Conservation (phyloP, 2,113 vertebrate genomes). For the Drymodes brunneopygia region DNA sequence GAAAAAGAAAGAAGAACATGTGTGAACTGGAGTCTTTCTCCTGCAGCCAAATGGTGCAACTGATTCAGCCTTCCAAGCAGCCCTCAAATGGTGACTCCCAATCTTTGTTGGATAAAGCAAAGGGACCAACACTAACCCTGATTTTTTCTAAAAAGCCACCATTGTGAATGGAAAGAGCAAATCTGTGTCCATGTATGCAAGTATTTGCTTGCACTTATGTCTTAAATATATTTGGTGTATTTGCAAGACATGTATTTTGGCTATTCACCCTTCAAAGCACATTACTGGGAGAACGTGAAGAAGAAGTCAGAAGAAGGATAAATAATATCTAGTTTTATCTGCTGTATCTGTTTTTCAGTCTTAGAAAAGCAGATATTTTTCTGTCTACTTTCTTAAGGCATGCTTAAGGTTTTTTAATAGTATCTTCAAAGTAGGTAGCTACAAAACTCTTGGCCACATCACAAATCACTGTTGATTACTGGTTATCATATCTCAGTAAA, state of each 20-base stretch:
- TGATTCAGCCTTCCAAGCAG: not conserved
- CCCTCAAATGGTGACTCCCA: not conserved
- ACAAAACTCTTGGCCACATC: not conserved
- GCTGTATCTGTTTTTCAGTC: not conserved
- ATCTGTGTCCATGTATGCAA: rapidly evolving
- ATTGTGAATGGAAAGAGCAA: not conserved
- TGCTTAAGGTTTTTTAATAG: not conserved
- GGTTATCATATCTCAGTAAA: not conserved
- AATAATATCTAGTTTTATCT: not conserved
- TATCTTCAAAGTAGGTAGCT: not conserved
- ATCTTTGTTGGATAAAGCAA: not conserved
- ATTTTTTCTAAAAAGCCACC: not conserved
- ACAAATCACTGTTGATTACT: not conserved
- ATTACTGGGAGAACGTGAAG: not conserved
- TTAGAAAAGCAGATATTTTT: not conserved
- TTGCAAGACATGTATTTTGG: not conserved
- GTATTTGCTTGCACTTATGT: not conserved
- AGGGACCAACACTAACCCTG: not conserved
- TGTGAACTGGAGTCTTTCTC: conserved; percentile 43
- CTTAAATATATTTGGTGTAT: rapidly evolving
- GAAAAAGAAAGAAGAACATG: not conserved
- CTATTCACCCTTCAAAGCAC: not conserved
- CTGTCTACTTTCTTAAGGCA: not conserved
- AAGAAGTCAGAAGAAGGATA: not conserved
- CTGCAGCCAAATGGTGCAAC: not conserved